Conservation (phyloP, 2,888 invertebrate genomes). For the Lepidocyrtoides sp. region DNA sequence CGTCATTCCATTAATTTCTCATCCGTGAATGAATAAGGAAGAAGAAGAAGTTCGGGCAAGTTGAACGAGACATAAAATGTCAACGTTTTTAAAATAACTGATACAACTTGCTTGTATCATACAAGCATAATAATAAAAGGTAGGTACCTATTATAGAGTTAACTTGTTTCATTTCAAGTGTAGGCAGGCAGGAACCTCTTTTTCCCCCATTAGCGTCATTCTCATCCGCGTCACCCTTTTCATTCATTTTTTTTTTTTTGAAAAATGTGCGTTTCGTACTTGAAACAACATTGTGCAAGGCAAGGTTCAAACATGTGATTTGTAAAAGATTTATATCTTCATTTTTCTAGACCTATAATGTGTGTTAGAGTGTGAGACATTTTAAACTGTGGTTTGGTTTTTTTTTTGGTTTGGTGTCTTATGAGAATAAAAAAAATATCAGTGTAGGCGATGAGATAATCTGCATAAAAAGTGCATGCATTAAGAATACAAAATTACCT, state of each 20-base stretch:
- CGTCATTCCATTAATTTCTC: conserved; percentile 52
- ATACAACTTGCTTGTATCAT: too few relatives aligned
- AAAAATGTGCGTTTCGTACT: conserved; percentile 66
- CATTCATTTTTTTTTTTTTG: not conserved
- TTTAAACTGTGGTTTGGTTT: conserved; percentile 52
- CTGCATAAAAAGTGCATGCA: conserved; percentile 41
- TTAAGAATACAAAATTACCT: conserved; percentile 29
- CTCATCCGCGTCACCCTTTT: conserved; percentile 33
- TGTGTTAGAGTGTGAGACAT: conserved; percentile 35
- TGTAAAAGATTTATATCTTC: not conserved
- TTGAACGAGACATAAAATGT: conserved; percentile 13
- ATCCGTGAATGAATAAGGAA: conserved; percentile 52
- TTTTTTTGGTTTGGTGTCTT: conserved; percentile 6
- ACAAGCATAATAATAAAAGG: too few relatives aligned
- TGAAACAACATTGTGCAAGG: conserved; percentile 69
- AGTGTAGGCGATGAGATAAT: conserved; percentile 64
- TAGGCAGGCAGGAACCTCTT: not conserved
- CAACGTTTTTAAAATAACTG: conserved; percentile 8
- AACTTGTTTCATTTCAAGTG: not conserved
- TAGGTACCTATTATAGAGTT: too few relatives aligned
- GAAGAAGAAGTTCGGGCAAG: conserved; percentile 11
- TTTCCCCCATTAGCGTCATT: conserved; percentile 12
- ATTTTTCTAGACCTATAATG: not conserved
- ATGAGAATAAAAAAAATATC: conserved; percentile 36
- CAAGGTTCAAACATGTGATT: conserved; percentile 49